These are phyloP conservation scores for Gila orcuttii DNA, from an alignment of 2,113 vertebrate genomes.

Conservation along the genomic window DNA sequence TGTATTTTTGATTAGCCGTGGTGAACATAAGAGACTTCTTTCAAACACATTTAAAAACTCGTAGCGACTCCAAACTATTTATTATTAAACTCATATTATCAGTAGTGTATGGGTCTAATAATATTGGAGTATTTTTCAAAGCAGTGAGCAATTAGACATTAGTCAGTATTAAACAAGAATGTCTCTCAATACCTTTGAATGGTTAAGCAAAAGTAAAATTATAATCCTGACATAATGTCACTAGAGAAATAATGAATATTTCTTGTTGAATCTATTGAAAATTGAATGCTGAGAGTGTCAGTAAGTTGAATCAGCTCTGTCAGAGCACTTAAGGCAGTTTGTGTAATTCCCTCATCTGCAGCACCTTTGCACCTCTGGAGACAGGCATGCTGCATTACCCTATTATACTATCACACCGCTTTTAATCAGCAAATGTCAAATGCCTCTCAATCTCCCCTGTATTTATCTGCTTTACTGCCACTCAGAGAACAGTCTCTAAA, in stretches of 20 bases:
- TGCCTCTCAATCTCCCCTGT: slow-evolving; percentile 38
- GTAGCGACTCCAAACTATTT: not conserved
- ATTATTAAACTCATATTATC: not conserved
- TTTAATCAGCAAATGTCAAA: slow-evolving; percentile 55
- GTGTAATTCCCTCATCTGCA: slow-evolving; percentile 47
- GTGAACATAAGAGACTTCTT: not conserved
- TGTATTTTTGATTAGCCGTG: not conserved
- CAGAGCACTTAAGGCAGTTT: slow-evolving; percentile 41
- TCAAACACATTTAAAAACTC: not conserved
- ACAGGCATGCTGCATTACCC: slow-evolving; percentile 43
- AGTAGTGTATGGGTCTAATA: not conserved
- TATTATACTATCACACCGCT: slow-evolving; percentile 51
- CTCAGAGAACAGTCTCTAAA: slow-evolving; percentile 50
- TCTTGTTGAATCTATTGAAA: too few species aligned
- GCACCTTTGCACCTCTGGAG: slow-evolving; percentile 50
- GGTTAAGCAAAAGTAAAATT: not conserved
- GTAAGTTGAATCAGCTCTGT: not conserved
- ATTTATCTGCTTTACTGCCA: not conserved
- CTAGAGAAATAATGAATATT: too few species aligned
- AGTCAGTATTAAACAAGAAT: not conserved
- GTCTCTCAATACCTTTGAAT: not conserved
- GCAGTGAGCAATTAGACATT: not conserved
- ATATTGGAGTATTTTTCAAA: not conserved
- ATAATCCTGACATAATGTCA: not conserved
- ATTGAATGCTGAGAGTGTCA: not conserved